Evolutionary conservation across 30 jellyfish, hydroid and myxozoan species (phyloP), one percentile per base, ranked within the genome.

Genomic region (Mastigias papua): DNA sequence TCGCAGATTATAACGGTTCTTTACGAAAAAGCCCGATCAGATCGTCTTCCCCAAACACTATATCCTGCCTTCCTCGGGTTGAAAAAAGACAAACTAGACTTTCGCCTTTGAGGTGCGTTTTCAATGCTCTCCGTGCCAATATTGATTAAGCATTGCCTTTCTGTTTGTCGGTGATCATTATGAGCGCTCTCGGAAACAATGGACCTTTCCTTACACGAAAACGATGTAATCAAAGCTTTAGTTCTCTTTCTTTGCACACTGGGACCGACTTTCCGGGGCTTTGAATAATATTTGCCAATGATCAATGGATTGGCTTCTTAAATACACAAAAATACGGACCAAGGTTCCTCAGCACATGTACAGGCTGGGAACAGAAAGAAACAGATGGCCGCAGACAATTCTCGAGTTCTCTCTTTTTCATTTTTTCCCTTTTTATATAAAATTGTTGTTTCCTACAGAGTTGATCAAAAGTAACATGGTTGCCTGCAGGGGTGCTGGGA

Each of bases 211-310:
- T 74, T 35, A 69, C 86, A 66, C 93, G 93, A 57, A 69, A 71
- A 83, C 93, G 88, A 85, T 54, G 82, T 54, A 69, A 85, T 73
- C 83, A 85, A 73, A 77, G 84, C 50, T 76, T 57, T 83, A 83
- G 73, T 67, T 50, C 62, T 79, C 88, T 85, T 85, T 85, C 94
- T 85, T 70, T 73, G 83, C 88, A 54, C 88, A 85, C 88, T 71
- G 58, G 94, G 49, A 63, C 94, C 94, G 88, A 71, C 88, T 85
- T 85, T 73, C 94, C 94, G 94, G 86, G 83, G 94, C 78, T 85
- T 85, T 85, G 88, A 85, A 85, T 85, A 72, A 85, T 85, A 63
- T 85, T 85, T 85, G 83, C 94, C 79, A 77, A 85, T 64, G 81
- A 37, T 72, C 64, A 85, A 73, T 54, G 58, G 57, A 35, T 85